A percentile compares a stretch with the other conserved stretches of the same genome.
Evolutionary conservation across 2,888 invertebrate species (phyloP).

Genomic region (Cataglyphis livida): DNA sequence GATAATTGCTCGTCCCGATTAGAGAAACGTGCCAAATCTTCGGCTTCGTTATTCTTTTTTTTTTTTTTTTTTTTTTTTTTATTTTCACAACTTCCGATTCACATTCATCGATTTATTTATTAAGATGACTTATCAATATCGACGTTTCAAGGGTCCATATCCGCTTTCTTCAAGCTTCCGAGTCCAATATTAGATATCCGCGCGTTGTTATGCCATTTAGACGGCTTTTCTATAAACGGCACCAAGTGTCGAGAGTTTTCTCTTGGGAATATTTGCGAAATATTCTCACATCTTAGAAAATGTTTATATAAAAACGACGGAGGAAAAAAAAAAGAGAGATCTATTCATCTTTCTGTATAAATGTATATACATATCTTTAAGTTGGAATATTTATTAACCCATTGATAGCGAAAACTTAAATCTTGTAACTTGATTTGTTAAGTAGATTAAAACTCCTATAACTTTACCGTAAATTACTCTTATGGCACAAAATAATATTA

Average conservation of each 20-base stretch:
- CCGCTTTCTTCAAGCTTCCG: constrained; percentile 24
- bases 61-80: neutral
- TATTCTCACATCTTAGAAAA: constrained; percentile 8
- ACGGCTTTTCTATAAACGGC: constrained; percentile 46
- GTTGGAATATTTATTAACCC: constrained; percentile 28
- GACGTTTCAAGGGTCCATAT: constrained; percentile 37
- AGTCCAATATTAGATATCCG: constrained; percentile 19
- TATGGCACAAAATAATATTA: constrained; percentile 37
- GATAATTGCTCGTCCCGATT: constrained; percentile 41
- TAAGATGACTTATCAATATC: constrained; percentile 22
- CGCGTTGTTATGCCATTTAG: constrained; percentile 22
- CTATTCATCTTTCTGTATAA: constrained; percentile 35
- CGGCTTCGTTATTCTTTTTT: constrained; percentile 22
- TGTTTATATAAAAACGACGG: constrained; percentile 17
- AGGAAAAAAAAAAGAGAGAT: neutral
- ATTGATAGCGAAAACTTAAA: constrained; percentile 31
- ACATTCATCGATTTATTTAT: constrained; percentile 6
- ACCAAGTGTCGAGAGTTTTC: neutral
- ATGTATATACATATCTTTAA: constrained; percentile 38
- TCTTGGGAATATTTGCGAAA: constrained; percentile 1
- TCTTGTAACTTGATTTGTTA: constrained; percentile 32
- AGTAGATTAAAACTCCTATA: constrained; percentile 40
- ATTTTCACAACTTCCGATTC: neutral
- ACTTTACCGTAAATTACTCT: constrained; percentile 39
- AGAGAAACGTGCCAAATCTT: constrained; percentile 68